Base-by-base conservation (phyloP, 2,888 invertebrate species). In the Rotaria macrura region DNA sequence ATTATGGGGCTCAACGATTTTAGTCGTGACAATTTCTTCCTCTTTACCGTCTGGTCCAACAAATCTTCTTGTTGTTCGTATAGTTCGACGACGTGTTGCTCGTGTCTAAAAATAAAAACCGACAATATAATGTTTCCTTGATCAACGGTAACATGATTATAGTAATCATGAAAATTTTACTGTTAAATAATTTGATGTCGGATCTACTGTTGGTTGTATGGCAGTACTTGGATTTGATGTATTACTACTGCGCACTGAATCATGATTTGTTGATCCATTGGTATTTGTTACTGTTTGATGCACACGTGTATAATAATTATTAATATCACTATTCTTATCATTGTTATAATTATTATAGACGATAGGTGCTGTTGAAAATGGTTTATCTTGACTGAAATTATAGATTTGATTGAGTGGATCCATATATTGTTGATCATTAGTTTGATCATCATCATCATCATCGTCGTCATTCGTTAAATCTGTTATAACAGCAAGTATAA, bases 401-500 rank as follows among this genome's bases (percentile, higher is more conserved):
- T 79, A 79, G 43, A 79, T n/a, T 43, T 40, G n/a, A 43, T 79
- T 79, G n/a, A 43, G 14, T n/a, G 17, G n/a, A 43, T 43, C 43
- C 3, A n/a, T 7, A 79, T 79, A 23, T 43, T 43, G 43, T n/a
- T 25, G 40, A 43, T 25, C n/a, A 40, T 3, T 65, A 29, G 9
- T 29, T 14, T 43, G 43, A 40, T 43, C 25, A 23, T n/a, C 23
- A 79, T 5, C n/a, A 43, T 43, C 43, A 43, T 79, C 79, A 12
- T 40, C 40, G 25, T 74, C 74, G 25, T 74, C 79, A 43, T 79
- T 79, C 12, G 79, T 79, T 43, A 79, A 43, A 79, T 79, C 79
- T 43, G 79, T 79, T n/a, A 79, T 79, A 43, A 79, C 79, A n/a
- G 79, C 79, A 79, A 79, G 79, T 40, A 79, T 79, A 79, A 79